These are phyloP conservation scores for Proctacanthus coquilletti DNA, from an alignment of 1,140 invertebrate genomes.

Conservation along the genomic window DNA sequence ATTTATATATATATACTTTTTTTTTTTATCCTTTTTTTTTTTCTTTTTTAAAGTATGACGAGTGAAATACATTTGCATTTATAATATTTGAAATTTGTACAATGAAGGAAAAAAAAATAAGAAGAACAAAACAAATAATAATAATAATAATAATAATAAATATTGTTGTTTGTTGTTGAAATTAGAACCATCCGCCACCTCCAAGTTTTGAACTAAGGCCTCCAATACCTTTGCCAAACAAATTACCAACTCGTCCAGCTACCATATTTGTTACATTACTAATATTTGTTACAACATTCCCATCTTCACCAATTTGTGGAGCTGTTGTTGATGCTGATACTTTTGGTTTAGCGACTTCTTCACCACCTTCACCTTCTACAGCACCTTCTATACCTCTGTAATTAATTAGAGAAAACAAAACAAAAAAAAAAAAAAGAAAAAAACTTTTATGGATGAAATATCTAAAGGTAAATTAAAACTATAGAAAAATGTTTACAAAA, in stretches of 20 bases:
- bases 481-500: too few relatives aligned
- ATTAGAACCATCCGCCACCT: conserved; percentile 49
- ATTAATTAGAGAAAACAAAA: too few relatives aligned
- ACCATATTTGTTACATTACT: conserved; percentile 58
- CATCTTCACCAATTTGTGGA: conserved; percentile 45
- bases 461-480: too few relatives aligned
- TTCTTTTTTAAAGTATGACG: neutral
- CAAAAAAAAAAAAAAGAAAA: too few relatives aligned
- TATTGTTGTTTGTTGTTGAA: too few relatives aligned
- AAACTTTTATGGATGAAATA: too few relatives aligned
- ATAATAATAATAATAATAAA: too few relatives aligned
- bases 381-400: too few relatives aligned
- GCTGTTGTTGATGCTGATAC: conserved; percentile 21
- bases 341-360: conserved; percentile 36
- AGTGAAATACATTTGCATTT: neutral
- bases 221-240: conserved; percentile 63
- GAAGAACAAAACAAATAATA: too few relatives aligned
- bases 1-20: conserved; percentile 1
- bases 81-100: neutral
- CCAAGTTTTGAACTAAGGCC: conserved; percentile 63
- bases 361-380: conserved; percentile 44
- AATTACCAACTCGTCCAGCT: conserved; percentile 57
- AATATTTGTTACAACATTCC: conserved; percentile 46
- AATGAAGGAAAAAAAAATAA: too few relatives aligned
- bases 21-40: neutral